phyloP scores from a whole-genome alignment of 2,113 vertebrate genomes.

The Xenopus tropicalis region DNA sequence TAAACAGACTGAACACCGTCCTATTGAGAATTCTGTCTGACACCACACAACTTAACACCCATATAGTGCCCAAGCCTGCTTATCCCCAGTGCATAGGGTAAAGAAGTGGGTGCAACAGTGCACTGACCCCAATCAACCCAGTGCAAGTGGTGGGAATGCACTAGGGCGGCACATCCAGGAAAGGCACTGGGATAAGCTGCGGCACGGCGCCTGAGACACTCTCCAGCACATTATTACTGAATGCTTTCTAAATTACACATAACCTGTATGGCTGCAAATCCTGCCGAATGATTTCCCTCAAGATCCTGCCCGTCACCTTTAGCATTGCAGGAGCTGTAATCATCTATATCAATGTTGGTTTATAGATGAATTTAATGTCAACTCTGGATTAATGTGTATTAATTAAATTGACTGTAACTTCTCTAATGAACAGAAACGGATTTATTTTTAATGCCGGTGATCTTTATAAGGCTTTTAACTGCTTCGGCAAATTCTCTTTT shows the following conservation, averaged over 20 bases:
- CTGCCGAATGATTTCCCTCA: slow-evolving; percentile 49
- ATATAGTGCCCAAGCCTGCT: too few relatives aligned
- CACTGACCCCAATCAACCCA: too few relatives aligned
- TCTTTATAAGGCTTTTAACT: slow-evolving; percentile 79
- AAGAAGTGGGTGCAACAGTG: too few relatives aligned
- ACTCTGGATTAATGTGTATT: slow-evolving; percentile 91
- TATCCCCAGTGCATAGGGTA: too few relatives aligned
- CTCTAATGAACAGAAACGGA: slow-evolving; percentile 92
- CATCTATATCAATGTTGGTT: slow-evolving; percentile 71
- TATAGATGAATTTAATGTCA: slow-evolving; percentile 90
- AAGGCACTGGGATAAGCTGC: background rate
- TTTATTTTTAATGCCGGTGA: slow-evolving; percentile 91
- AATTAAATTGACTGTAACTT: slow-evolving; percentile 95
- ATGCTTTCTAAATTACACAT: slow-evolving; percentile 11
- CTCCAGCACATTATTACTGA: background rate
- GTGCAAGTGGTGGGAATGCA: too few relatives aligned
- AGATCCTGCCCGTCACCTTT: slow-evolving; percentile 50
- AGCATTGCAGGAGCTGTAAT: slow-evolving; percentile 59
- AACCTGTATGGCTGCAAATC: slow-evolving; percentile 22
- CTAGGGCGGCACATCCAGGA: background rate
- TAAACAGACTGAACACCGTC: too few relatives aligned
- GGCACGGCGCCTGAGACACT: background rate
- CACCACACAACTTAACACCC: too few relatives aligned
- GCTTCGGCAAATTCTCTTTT: slow-evolving; percentile 81
- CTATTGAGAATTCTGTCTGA: too few relatives aligned